phyloP scores from a whole-genome alignment of 2,797 vertebrate species.

The Dipus sagitta region DNA sequence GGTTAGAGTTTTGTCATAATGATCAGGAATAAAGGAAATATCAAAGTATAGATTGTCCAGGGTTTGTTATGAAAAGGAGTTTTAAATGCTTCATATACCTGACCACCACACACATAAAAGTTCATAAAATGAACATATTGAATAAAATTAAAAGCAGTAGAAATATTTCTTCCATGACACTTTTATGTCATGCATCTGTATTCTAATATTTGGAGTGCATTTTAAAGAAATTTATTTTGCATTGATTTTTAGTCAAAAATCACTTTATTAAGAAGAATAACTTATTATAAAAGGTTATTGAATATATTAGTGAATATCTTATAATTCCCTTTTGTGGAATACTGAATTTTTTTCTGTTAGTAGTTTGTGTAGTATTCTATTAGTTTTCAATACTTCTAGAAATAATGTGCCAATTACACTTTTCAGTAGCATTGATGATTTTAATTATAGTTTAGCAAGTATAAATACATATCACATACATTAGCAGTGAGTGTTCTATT shows the following conservation, averaged over 20 bases:
- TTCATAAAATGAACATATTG: not conserved
- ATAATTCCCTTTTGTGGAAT: not conserved
- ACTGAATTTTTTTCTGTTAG: not conserved
- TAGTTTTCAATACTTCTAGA: not conserved
- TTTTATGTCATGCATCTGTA: not conserved
- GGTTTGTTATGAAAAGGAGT: not conserved
- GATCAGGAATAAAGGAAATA: not conserved
- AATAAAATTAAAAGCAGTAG: not conserved
- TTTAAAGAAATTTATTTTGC: not conserved
- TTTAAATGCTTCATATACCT: not conserved
- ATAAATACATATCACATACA: not conserved
- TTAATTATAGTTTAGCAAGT: not conserved
- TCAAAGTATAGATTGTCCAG: not conserved
- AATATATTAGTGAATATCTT: not conserved
- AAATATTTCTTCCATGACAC: not conserved
- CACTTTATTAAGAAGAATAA: not conserved
- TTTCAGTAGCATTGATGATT: not conserved
- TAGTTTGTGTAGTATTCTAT: not conserved
- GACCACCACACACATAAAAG: not conserved
- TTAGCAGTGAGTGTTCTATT: not conserved
- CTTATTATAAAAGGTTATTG: not conserved
- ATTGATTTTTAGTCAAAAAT: not conserved
- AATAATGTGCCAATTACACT: not conserved
- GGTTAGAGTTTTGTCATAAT: constrained; percentile 56
- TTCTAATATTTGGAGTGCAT: not conserved